Evolutionary conservation across 2,797 vertebrate species (phyloP), one percentile per base, ranked within the genome.

Genomic region (Chaetophractus vellerosus): DNA sequence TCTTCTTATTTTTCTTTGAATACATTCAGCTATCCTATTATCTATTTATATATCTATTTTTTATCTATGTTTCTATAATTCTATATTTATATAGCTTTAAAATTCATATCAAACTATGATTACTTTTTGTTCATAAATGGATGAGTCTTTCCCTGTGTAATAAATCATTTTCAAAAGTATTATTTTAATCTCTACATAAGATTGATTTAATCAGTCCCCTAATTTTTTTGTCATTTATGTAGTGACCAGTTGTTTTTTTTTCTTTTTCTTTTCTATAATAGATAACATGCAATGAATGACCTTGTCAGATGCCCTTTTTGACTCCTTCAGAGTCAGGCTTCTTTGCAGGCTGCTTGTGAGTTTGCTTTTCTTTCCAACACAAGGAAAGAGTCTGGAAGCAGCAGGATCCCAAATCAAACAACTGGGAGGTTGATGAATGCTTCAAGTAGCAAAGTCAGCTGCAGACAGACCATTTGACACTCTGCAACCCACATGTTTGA

Each of bases 351-450:
- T 74, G 96, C 94, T 8, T 38, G 66, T 45, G 16, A 59, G 81
- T 96, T 92, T 96, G 28, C 78, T 94, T 97, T 98, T 97, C 76
- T 97, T 97, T 97, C 69, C 33, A 84, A 89, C 89, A 69, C 6
- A 92, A 80, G 76, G 72, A 97, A 74, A 97, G 88, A 92, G 66
- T 95, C 81, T 89, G 88, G 84, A 94, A 97, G 90, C 98, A 96
- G 97, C 96, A 89, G 97, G 97, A 96, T 91, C 93, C 91, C 66
- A 94, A 96, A 97, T 96, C 95, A 96, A 98, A 95, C 95, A 97
- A 93, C 76, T 72, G 66, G 72, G 87, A 95, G 61, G 89, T 85
- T 97, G 96, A 96, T 94, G 97, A 96, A 98, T 94, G 92, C 81
- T 97, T 97, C 96, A 93, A 97, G 97, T 95, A 96, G 97, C 95